These are phyloP conservation scores for Cynopterus brachyotis DNA, from an alignment of 2,113 vertebrate species.

Conservation along the genomic window DNA sequence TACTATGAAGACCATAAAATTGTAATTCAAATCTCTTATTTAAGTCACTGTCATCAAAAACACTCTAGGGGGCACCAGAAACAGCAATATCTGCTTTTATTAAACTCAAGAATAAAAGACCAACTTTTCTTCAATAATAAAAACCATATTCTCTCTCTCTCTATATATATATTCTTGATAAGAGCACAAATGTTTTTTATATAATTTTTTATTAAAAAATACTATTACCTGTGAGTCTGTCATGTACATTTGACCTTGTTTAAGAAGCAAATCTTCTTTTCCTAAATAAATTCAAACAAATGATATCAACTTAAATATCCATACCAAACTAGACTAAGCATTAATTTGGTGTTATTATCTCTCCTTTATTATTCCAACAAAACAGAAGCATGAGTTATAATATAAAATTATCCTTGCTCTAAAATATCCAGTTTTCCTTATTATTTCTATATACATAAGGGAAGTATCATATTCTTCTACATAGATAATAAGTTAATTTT, in stretches of 20 bases:
- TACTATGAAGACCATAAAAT: background rate
- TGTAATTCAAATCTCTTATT: background rate
- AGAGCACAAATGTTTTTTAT: slow-evolving; percentile 21
- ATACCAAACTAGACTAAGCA: background rate
- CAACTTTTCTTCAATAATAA: background rate
- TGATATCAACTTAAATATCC: slow-evolving; percentile 32
- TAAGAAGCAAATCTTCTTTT: slow-evolving; percentile 91
- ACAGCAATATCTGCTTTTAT: background rate
- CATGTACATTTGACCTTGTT: slow-evolving; percentile 88
- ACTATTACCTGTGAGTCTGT: slow-evolving; percentile 88
- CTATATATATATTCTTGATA: background rate
- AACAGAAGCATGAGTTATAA: slow-evolving; percentile 11
- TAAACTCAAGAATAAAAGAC: background rate
- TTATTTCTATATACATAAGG: background rate
- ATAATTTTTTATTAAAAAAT: background rate
- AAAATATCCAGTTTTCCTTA: background rate
- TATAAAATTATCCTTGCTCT: slow-evolving; percentile 5
- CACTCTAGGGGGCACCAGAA: slow-evolving; percentile 68
- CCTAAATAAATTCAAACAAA: slow-evolving; percentile 84
- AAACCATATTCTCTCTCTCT: background rate
- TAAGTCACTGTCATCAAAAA: background rate
- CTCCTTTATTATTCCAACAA: slow-evolving; percentile 23
- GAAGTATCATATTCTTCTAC: background rate
- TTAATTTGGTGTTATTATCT: background rate
- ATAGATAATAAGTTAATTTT: background rate